phyloP scores from a whole-genome alignment of 2,797 vertebrate species.

The Tangara arthus region DNA sequence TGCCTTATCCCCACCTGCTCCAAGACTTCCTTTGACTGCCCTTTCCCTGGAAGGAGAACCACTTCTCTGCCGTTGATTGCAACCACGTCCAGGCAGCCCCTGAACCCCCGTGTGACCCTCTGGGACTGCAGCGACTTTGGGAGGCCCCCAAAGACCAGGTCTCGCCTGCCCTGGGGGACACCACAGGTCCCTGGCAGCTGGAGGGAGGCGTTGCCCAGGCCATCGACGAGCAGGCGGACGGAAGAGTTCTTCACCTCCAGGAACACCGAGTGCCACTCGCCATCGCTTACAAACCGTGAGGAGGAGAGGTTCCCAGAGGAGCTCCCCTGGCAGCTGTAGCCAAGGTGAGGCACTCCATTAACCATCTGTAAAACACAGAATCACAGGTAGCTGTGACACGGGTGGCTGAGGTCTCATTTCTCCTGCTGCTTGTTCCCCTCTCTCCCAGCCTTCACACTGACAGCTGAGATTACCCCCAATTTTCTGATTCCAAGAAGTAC shows the following conservation, averaged over 20 bases:
- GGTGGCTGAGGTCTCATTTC: neutral
- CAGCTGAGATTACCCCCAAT: neutral
- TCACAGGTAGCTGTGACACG: neutral
- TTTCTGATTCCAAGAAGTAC: neutral
- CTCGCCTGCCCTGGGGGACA: slow-evolving; percentile 64
- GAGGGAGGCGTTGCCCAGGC: slow-evolving; percentile 49
- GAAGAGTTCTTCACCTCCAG: slow-evolving; percentile 80
- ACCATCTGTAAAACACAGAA: slow-evolving; percentile 77
- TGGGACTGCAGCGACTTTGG: neutral
- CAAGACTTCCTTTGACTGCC: slow-evolving; percentile 56
- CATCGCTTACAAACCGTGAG: slow-evolving; percentile 75
- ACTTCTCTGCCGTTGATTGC: slow-evolving; percentile 80
- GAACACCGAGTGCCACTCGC: slow-evolving; percentile 83
- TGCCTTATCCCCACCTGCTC: slow-evolving; percentile 80
- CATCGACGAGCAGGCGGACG: slow-evolving; percentile 80
- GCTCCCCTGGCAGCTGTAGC: slow-evolving; percentile 77
- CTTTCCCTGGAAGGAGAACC: slow-evolving; percentile 27
- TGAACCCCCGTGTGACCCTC: slow-evolving; percentile 71
- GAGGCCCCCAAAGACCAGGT: slow-evolving; percentile 80
- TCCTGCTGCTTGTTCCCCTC: neutral
- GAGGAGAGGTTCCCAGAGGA: slow-evolving; percentile 70
- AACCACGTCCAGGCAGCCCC: slow-evolving; percentile 86
- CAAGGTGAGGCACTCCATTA: slow-evolving; percentile 79
- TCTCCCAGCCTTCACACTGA: neutral
- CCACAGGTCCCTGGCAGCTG: slow-evolving; percentile 75